A percentile compares a stretch with the other conserved stretches of the same genome.
Evolutionary conservation across 2,113 vertebrate species (phyloP).

Genomic region (Tricholaema leucomelas): DNA sequence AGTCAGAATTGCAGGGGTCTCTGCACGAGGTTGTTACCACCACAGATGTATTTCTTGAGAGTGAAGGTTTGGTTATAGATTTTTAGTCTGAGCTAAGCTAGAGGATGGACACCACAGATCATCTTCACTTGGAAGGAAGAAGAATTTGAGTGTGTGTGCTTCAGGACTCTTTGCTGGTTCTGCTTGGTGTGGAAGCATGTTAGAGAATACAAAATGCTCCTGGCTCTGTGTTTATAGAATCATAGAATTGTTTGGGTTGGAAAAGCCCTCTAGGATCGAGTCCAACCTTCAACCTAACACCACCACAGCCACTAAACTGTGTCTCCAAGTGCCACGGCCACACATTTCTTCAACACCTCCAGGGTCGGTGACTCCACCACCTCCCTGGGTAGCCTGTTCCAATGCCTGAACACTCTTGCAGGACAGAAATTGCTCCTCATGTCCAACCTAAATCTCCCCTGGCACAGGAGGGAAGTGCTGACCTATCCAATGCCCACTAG

Average conservation of each 20-base stretch:
- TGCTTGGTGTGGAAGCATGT: neutral
- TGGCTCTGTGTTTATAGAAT: neutral
- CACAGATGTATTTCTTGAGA: conserved; percentile 29
- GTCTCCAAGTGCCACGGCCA: no score
- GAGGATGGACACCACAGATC: neutral
- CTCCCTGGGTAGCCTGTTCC: no score
- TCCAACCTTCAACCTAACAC: no score
- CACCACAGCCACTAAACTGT: no score
- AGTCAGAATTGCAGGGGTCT: conserved; percentile 38
- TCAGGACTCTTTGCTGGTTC: neutral
- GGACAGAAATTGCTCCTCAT: no score
- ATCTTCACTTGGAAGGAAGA: conserved; percentile 28
- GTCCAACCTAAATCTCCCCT: no score
- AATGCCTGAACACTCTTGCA: no score
- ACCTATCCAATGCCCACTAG: neutral
- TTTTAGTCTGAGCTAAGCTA: conserved; percentile 1
- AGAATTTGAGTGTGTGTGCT: conserved; percentile 17
- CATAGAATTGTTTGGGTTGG: no score
- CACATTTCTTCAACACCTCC: no score
- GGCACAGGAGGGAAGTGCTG: neutral
- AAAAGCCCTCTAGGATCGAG: no score
- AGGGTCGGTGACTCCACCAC: no score
- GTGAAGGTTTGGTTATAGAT: neutral
- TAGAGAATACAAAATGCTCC: neutral
- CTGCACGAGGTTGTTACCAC: conserved; percentile 50